These are phyloP conservation scores for Antigone vipio DNA, from an alignment of 2,113 vertebrate genomes.

Conservation along the genomic window DNA sequence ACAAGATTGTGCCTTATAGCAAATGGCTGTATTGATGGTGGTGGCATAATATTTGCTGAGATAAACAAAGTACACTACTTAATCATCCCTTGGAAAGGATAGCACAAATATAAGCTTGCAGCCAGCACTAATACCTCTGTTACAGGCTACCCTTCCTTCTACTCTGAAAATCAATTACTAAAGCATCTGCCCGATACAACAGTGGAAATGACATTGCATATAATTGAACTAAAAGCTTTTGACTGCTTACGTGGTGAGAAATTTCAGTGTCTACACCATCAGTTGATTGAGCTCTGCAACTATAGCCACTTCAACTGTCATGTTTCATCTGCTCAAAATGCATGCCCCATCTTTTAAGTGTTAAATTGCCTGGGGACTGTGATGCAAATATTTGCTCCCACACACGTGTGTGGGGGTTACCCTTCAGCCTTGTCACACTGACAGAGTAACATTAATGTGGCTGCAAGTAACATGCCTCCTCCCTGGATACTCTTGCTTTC, in stretches of 20 bases:
- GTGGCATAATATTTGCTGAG: not conserved
- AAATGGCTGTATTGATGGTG: not conserved
- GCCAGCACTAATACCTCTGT: not conserved
- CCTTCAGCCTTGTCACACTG: not conserved
- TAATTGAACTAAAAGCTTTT: not conserved
- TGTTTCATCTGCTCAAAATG: not conserved
- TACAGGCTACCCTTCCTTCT: not conserved
- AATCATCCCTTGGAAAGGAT: not conserved
- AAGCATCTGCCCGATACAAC: not conserved
- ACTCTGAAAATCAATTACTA: not conserved
- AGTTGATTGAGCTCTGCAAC: not conserved
- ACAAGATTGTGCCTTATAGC: not conserved
- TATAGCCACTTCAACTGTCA: not conserved
- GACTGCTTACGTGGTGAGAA: not conserved
- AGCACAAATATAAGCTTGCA: not conserved
- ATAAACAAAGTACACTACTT: not conserved
- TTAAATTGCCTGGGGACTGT: not conserved
- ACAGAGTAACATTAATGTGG: not conserved
- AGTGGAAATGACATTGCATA: not conserved
- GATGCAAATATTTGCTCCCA: not conserved
- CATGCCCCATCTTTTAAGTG: not conserved
- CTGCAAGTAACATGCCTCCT: not conserved
- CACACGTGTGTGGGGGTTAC: accelerated
- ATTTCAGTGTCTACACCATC: not conserved
- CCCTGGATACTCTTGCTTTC: not conserved